Evolutionary conservation across 2,113 vertebrate species (phyloP), one percentile per base, ranked within the genome.

Genomic region (Diglossa brunneiventris): DNA sequence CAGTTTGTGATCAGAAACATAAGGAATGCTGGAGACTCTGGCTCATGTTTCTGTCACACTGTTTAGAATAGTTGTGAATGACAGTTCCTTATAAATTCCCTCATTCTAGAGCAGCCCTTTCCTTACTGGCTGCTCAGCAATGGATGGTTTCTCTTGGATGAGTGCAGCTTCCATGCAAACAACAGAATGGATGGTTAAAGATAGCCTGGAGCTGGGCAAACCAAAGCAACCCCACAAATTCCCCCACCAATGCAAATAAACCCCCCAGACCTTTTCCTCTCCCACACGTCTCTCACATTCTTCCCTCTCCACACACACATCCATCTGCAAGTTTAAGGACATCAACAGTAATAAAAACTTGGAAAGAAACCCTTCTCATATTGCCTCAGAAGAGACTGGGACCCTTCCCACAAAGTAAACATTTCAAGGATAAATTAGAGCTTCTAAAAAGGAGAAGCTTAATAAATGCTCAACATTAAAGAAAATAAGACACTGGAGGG

Each of bases 371-470:
- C 33, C 41, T 56, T 76, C 30, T 37, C 39, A 30, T 9, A 15
- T 18, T 68, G 86, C 42, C 56, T 66, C n/a, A 81, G 12, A 72
- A 75, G 35, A 82, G 47, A 7, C 33, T 14, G 23, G 39, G 39
- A 37, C 30, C 28, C 35, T 82, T 50, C 14, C 58, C 8, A n/a
- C 22, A 62, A 70, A 70, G 67, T 11, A 62, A 18, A 69, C 47
- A 59, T 87, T 94, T 55, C 16, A 72, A 84, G n/a, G 55, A 85
- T 82, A 89, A 95, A 81, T 92, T 74, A 87, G 64, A 88, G 80
- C 47, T 82, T 47, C 69, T 77, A 63, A 75, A 73, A 79, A 67
- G 27, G 18, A 11, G 42, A 77, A 87, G 79, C 42, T 83, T 79
- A 92, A 68, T 52, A 61, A 56, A 79, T 62, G n/a, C 26, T 95